Conservation (phyloP, 2,888 invertebrate genomes). For the Sminthurides aquaticus region DNA sequence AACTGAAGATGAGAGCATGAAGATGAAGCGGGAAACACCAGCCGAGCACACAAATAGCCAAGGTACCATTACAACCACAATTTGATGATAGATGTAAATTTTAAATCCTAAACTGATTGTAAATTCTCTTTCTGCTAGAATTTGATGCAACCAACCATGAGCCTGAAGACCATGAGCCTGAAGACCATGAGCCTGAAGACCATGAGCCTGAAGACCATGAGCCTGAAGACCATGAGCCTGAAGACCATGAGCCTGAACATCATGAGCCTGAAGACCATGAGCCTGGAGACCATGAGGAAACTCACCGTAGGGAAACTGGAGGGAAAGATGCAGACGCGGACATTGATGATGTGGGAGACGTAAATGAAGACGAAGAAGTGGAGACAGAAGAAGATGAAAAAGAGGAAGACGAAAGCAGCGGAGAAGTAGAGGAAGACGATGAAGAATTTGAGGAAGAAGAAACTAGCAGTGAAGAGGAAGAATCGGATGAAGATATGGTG, state of each 20-base stretch:
- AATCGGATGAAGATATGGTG: constrained; percentile 7
- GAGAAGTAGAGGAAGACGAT: constrained; percentile 3
- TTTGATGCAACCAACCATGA: too few relatives aligned
- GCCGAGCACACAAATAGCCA: too few relatives aligned
- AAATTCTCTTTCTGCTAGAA: too few relatives aligned
- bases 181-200: neutral
- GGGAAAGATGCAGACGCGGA: neutral
- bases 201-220: neutral
- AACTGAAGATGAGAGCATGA: too few relatives aligned
- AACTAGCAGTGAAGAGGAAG: constrained; percentile 12
- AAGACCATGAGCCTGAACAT: neutral
- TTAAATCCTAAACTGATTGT: too few relatives aligned
- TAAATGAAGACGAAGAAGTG: constrained; percentile 6
- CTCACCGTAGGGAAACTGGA: neutral
- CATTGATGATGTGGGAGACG: constrained; percentile 7
- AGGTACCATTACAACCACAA: too few relatives aligned
- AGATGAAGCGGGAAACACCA: too few relatives aligned
- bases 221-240: neutral
- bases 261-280: neutral
- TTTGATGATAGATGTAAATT: too few relatives aligned
- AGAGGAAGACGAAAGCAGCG: constrained; percentile 6
- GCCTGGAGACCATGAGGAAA: neutral
- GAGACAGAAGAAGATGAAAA: neutral
- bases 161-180: too few relatives aligned
- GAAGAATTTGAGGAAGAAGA: constrained; percentile 10